Evolutionary conservation across 2,888 invertebrate genomes (phyloP).

Genomic region (Aromia moschata): DNA sequence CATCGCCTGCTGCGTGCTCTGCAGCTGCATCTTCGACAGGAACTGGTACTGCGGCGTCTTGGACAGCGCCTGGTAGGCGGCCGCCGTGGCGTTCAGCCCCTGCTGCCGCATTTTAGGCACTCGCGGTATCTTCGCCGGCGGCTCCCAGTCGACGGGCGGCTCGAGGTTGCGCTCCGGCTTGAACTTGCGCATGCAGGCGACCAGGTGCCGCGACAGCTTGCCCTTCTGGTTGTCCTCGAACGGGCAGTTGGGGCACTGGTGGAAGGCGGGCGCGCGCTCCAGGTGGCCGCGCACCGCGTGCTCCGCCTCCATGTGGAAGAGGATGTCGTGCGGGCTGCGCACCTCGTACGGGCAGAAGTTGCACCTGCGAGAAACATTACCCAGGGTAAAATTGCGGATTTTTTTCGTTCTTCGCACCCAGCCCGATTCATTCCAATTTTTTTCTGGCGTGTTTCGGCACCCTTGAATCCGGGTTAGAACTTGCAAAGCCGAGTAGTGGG

Average conservation of each 20-base stretch:
- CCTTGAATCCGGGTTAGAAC: too few relatives aligned
- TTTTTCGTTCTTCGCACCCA: too few relatives aligned
- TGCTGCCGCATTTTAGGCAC: constrained; percentile 64
- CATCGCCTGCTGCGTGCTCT: constrained; percentile 46
- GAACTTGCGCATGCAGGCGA: constrained; percentile 89
- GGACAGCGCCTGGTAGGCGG: constrained; percentile 65
- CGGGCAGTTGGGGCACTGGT: constrained; percentile 92
- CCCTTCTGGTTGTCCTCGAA: constrained; percentile 95
- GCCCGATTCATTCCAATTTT: too few relatives aligned
- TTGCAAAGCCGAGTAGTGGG: too few relatives aligned
- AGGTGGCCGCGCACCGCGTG: constrained; percentile 86
- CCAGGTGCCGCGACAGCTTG: constrained; percentile 86
- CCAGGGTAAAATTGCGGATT: too few relatives aligned
- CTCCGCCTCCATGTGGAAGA: constrained; percentile 91
- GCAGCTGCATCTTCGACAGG: constrained; percentile 58
- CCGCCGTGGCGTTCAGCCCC: constrained; percentile 59
- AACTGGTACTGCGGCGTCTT: constrained; percentile 59
- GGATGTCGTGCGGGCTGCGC: constrained; percentile 85
- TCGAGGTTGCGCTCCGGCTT: constrained; percentile 86
- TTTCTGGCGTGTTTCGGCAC: too few relatives aligned
- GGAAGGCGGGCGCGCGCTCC: constrained; percentile 85
- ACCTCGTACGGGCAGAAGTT: constrained; percentile 62
- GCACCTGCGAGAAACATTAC: too few relatives aligned
- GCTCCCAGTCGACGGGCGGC: constrained; percentile 91
- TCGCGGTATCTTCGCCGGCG: constrained; percentile 91